phyloP scores from a whole-genome alignment of 1,140 invertebrate genomes.

The Dreissena rostriformis region DNA sequence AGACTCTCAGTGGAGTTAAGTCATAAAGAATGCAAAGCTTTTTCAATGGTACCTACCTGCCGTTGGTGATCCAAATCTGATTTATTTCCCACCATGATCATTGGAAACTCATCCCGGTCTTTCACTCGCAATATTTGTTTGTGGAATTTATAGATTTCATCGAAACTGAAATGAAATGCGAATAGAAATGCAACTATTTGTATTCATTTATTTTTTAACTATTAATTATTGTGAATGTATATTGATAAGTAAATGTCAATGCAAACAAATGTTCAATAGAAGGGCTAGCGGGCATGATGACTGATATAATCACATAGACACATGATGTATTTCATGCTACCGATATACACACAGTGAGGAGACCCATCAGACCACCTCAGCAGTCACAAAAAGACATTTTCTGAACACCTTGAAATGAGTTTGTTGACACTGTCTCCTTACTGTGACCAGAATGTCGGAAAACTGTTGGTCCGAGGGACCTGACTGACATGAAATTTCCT shows the following conservation, averaged over 20 bases:
- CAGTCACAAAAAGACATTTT: too few relatives aligned
- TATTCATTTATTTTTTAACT: background rate
- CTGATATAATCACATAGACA: too few relatives aligned
- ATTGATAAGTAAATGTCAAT: background rate
- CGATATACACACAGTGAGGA: too few relatives aligned
- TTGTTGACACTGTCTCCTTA: too few relatives aligned
- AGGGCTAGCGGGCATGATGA: background rate
- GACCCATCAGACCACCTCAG: too few relatives aligned
- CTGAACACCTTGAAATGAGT: too few relatives aligned
- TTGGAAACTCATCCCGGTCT: constrained; percentile 91
- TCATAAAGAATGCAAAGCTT: background rate
- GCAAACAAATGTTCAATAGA: background rate
- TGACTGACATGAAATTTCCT: too few relatives aligned
- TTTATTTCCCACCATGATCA: constrained; percentile 98
- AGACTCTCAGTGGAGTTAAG: too few relatives aligned
- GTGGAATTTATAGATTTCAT: constrained; percentile 97
- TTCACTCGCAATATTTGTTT: constrained; percentile 89
- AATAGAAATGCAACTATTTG: background rate
- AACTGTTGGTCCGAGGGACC: too few relatives aligned
- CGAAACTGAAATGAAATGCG: constrained; percentile 85
- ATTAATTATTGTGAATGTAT: background rate
- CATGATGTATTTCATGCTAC: too few relatives aligned
- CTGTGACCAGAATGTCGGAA: too few relatives aligned
- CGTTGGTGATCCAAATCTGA: constrained; percentile 95
- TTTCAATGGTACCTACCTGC: constrained; percentile 84